Evolutionary conservation across 2,797 vertebrate species (phyloP).

Genomic region (Balearica regulorum): DNA sequence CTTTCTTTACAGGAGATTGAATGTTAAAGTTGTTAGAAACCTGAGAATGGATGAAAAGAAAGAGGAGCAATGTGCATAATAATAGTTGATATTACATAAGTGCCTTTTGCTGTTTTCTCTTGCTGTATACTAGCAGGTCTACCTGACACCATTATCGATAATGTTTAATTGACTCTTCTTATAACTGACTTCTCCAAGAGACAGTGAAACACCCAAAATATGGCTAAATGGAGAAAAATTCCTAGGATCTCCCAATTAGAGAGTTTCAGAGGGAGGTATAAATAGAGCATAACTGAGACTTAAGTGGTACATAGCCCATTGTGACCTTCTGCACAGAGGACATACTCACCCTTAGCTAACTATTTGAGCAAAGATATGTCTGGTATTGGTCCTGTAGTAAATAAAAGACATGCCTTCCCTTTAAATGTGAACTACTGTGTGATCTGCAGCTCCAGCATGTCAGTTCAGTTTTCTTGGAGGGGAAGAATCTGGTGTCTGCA

Average conservation of each 20-base stretch:
- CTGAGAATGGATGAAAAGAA: not conserved
- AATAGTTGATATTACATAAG: not conserved
- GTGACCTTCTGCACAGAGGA: slow-evolving; percentile 15
- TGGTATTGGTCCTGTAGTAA: slow-evolving; percentile 1
- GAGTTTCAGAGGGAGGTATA: slow-evolving; percentile 11
- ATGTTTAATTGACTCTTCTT: not conserved
- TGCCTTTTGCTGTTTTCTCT: not conserved
- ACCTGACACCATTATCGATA: not conserved
- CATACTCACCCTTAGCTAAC: not conserved
- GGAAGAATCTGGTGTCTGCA: not conserved
- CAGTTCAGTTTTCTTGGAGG: slow-evolving; percentile 12
- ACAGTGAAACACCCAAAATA: not conserved
- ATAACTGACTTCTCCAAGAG: not conserved
- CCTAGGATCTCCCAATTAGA: not conserved
- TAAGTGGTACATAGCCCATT: not conserved
- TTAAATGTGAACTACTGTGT: slow-evolving; percentile 6
- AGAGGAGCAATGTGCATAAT: not conserved
- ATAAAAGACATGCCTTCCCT: slow-evolving; percentile 9
- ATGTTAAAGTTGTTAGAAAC: not conserved
- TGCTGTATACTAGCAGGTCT: not conserved
- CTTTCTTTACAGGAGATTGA: not conserved
- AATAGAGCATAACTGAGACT: slow-evolving; percentile 10
- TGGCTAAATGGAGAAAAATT: not conserved
- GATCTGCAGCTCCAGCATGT: not conserved
- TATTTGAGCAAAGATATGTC: slow-evolving; percentile 12